Base-by-base conservation (phyloP, 1,140 invertebrate genomes). In the Drosophila dunni region DNA sequence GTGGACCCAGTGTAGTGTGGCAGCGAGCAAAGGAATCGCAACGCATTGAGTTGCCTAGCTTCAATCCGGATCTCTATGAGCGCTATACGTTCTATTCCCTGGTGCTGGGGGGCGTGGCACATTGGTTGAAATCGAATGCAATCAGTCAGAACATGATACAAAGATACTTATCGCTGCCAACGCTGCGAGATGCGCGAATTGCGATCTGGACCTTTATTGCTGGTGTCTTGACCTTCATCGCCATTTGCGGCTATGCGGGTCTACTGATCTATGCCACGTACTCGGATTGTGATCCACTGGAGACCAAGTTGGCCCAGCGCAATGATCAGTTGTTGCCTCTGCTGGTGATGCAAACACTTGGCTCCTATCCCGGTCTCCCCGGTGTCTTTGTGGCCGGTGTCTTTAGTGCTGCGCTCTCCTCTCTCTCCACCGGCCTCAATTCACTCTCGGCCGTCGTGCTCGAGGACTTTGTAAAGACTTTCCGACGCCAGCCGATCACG, bases 371-470 rank as follows among this genome's bases (percentile, higher is more conserved):
- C 0, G 97, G 97, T 1, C 79, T 98, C 20, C 95, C 97, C 0
- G 97, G 97, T 34, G 92, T 98, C 0, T 97, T 97, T 90, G 95
- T 97, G 0, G 96, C 97, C 20, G 96, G 96, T 17, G 95, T 98
- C 11, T 97, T 98, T 78, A 97, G 96, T 91, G 97, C 97, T 10
- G 96, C 97, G 15, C 92, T 98, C 20, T 97, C 97, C 89, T 97
- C 97, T 1, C 93, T 98, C 7, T 97, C 97, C 1, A 98, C 97
- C 7, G 97, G 97, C 0, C 93, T 98, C 4, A 99, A 98, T 84
- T 98, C 97, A 0, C 95, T 98, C 93, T 96, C 97, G 1, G 97
- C 98, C 8, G 96, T 98, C 9, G 96, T 98, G 58, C 93, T 98
- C 7, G 95, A 98, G 81, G 96, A 97, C 73, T 96, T 96, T 73